phyloP scores from a whole-genome alignment of 1,140 invertebrate genomes.

The Riptortus pedestris region DNA sequence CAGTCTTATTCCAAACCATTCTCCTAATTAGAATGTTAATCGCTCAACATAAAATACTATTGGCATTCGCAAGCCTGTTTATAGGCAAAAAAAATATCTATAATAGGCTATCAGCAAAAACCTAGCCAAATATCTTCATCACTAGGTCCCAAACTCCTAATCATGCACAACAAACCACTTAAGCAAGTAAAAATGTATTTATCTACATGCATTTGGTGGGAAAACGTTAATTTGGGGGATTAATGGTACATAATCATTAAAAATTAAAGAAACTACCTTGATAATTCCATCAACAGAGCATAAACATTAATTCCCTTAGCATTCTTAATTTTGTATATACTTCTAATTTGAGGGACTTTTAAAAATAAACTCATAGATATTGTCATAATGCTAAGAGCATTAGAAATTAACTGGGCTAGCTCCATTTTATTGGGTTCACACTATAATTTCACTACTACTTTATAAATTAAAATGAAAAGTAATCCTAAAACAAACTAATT shows the following conservation, averaged over 20 bases:
- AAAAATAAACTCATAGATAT: constrained; percentile 54
- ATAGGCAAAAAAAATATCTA: too few species aligned
- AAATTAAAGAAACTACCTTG: constrained; percentile 44
- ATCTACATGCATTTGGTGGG: neutral
- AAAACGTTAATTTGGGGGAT: constrained; percentile 4
- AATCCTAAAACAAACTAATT: too few species aligned
- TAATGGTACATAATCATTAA: too few species aligned
- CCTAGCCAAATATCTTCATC: neutral
- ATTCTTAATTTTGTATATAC: constrained; percentile 45
- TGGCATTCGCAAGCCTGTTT: too few species aligned
- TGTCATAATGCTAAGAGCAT: constrained; percentile 51
- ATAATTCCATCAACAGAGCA: constrained; percentile 52
- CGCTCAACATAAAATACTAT: too few species aligned
- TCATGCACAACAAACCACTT: neutral
- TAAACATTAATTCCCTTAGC: constrained; percentile 50
- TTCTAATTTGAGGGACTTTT: constrained; percentile 60
- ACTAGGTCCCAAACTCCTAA: neutral
- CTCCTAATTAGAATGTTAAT: too few species aligned
- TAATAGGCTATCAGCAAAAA: neutral
- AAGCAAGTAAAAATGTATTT: constrained; percentile 10
- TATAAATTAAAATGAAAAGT: neutral
- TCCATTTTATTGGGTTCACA: constrained; percentile 25
- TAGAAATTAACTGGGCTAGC: constrained; percentile 38
- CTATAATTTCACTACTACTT: neutral
- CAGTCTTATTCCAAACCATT: too few species aligned